Percentiles rank a stretch among this genome's conserved stretches.
phyloP scores from a whole-genome alignment of 1,140 invertebrate genomes.

The Bilobella aurantiaca region DNA sequence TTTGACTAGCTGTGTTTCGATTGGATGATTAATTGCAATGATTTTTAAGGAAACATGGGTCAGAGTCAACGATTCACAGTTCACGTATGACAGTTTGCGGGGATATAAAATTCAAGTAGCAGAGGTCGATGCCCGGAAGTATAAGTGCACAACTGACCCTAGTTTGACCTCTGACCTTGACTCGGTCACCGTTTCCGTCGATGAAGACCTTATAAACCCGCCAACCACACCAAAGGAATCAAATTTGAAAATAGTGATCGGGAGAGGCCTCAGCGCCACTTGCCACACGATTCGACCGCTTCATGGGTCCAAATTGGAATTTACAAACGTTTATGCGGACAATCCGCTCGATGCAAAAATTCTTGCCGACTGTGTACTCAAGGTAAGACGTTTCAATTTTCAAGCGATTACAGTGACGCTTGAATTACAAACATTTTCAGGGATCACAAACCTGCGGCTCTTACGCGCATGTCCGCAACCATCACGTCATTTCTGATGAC shows the following conservation, averaged over 20 bases:
- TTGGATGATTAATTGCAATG: background rate
- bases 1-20: background rate
- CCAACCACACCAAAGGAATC: background rate
- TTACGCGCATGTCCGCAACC: background rate
- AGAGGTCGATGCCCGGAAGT: background rate
- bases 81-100: background rate
- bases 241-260: background rate
- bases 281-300: background rate
- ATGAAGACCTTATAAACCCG: background rate
- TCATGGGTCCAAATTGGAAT: background rate
- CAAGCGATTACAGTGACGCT: background rate
- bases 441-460: background rate
- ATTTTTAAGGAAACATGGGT: background rate
- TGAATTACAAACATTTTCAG: constrained; percentile 1
- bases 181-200: background rate
- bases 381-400: background rate
- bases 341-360: background rate
- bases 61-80: background rate
- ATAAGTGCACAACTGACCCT: background rate
- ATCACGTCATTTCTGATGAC: background rate
- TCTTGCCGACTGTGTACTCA: background rate
- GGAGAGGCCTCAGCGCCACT: background rate
- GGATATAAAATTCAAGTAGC: background rate
- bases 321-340: background rate
- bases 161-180: background rate